Percentiles rank a stretch among this genome's conserved stretches.
These are phyloP conservation scores for Drosophila sturtevanti DNA, from an alignment of 1,140 invertebrate genomes.

Conservation along the genomic window DNA sequence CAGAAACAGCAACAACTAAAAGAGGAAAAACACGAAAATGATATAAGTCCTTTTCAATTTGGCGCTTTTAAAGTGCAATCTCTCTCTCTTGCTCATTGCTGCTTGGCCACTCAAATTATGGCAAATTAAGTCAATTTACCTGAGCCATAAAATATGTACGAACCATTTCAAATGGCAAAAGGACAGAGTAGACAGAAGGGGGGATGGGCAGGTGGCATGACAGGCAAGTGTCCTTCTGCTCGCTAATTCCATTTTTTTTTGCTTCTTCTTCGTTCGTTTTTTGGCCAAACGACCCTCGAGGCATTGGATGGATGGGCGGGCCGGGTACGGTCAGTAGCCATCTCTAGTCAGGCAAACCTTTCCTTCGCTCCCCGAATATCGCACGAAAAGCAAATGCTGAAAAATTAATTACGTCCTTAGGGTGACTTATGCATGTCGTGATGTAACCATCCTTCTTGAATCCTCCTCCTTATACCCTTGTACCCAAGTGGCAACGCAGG, in stretches of 20 bases:
- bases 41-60: constrained; percentile 71
- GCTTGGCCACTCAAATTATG: constrained; percentile 61
- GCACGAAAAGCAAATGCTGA: constrained; percentile 70
- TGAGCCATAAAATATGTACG: constrained; percentile 74
- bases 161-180: constrained; percentile 47
- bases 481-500: constrained; percentile 7
- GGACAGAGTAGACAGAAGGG: constrained; percentile 27
- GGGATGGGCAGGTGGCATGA: not conserved
- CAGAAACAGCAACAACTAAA: too few species aligned
- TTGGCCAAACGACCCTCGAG: constrained; percentile 48
- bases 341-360: constrained; percentile 42
- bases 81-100: not conserved
- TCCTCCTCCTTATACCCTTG: not conserved
- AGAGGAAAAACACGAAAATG: not conserved
- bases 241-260: constrained; percentile 68
- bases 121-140: constrained; percentile 78
- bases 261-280: too few species aligned
- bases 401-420: constrained; percentile 82
- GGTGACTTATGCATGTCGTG: constrained; percentile 69
- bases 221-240: constrained; percentile 52
- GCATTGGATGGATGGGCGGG: not conserved
- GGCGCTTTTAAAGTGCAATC: constrained; percentile 60
- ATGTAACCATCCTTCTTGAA: constrained; percentile 33
- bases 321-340: not conserved
- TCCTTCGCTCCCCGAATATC: constrained; percentile 16